These are phyloP conservation scores for Caranx ignobilis DNA, from an alignment of 2,113 vertebrate genomes.

Conservation along the genomic window DNA sequence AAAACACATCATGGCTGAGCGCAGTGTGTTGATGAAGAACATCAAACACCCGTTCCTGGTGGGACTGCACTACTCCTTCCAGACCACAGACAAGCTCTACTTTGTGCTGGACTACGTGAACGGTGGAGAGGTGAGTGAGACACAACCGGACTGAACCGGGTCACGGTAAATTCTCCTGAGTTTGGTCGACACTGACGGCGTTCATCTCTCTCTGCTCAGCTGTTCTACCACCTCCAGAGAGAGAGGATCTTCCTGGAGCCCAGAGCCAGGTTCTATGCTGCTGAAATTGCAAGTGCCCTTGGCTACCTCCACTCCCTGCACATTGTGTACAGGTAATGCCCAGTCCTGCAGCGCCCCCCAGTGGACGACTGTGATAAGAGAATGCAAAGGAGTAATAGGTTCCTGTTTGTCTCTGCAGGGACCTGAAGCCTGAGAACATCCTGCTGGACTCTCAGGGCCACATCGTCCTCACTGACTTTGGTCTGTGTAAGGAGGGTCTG, in stretches of 20 bases:
- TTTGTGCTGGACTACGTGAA: slow-evolving; percentile 88
- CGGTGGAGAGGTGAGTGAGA: slow-evolving; percentile 83
- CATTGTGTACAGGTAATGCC: slow-evolving; percentile 85
- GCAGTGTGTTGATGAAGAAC: slow-evolving; percentile 88
- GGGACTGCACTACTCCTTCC: slow-evolving; percentile 88
- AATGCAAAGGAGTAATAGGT: neutral
- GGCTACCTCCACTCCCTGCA: slow-evolving; percentile 88
- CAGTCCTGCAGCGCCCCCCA: slow-evolving; percentile 46
- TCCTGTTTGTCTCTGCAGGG: slow-evolving; percentile 67
- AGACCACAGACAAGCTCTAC: slow-evolving; percentile 88
- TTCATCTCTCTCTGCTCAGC: slow-evolving; percentile 58
- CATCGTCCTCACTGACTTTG: slow-evolving; percentile 88
- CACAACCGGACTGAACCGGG: neutral
- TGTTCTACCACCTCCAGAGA: slow-evolving; percentile 88
- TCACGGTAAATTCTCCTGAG: no score
- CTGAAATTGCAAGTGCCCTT: slow-evolving; percentile 87
- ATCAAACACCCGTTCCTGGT: slow-evolving; percentile 88
- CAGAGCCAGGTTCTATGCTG: slow-evolving; percentile 86
- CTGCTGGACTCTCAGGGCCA: slow-evolving; percentile 86
- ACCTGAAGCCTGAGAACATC: slow-evolving; percentile 89
- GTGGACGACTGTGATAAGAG: slow-evolving; percentile 38
- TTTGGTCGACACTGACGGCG: neutral
- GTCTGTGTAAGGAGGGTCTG: slow-evolving; percentile 87
- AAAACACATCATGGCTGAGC: slow-evolving; percentile 89
- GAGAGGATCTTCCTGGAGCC: slow-evolving; percentile 87